Percentiles rank a stretch among this genome's conserved stretches.
phyloP scores from a whole-genome alignment of 2,888 invertebrate genomes.

The Mongoloraphidia duomilia region DNA sequence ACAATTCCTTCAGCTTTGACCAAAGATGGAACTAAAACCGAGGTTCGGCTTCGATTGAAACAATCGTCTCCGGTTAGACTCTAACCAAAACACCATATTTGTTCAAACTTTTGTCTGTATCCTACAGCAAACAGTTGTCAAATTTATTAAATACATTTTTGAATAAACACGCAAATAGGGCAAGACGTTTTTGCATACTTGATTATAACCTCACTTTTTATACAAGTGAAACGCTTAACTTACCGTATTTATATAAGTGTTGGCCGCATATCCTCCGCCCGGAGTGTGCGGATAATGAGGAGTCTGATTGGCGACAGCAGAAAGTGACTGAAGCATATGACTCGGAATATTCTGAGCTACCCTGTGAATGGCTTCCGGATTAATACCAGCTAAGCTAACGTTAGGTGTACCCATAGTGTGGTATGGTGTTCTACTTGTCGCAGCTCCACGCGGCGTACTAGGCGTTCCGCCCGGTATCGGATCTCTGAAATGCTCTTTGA shows the following conservation, averaged over 20 bases:
- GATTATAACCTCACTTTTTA: no score
- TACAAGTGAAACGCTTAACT: constrained; percentile 12
- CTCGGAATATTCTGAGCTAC: constrained; percentile 55
- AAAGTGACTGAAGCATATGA: constrained; percentile 54
- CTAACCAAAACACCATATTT: no score
- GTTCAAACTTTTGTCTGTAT: no score
- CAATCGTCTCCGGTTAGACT: no score
- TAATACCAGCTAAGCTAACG: constrained; percentile 31
- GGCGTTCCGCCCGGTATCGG: constrained; percentile 65
- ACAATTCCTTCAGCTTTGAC: no score
- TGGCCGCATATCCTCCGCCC: constrained; percentile 43
- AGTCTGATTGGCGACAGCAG: constrained; percentile 56
- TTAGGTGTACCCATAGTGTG: constrained; percentile 21
- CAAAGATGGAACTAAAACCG: no score
- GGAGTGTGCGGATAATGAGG: constrained; percentile 62
- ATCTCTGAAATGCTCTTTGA: constrained; percentile 94
- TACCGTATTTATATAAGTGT: constrained; percentile 61
- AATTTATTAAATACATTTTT: no score
- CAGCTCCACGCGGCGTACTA: constrained; percentile 49
- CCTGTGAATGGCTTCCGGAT: constrained; percentile 51
- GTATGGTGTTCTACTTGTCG: constrained; percentile 40
- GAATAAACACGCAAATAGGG: no score
- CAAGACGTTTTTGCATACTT: no score
- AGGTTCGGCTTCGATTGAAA: no score
- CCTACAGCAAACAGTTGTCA: no score